A percentile compares a stretch with the other conserved stretches of the same genome.
Evolutionary conservation across 1,140 invertebrate species (phyloP).

Genomic region (Drosophila azteca): DNA sequence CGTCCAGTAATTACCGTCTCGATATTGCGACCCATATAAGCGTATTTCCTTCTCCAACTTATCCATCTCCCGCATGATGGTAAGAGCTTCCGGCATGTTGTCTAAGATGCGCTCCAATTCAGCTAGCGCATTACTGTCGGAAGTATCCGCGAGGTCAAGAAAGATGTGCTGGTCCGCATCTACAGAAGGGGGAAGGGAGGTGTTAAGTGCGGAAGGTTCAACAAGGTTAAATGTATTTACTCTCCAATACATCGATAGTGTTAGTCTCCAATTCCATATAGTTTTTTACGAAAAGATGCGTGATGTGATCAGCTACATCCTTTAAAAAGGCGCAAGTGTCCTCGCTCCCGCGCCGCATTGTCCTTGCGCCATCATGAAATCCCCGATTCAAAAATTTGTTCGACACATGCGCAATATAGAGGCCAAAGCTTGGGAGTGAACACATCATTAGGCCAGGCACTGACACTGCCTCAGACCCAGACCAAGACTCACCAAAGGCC

Average conservation of each 20-base stretch:
- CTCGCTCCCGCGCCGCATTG: constrained; percentile 85
- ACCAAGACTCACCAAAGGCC: constrained; percentile 89
- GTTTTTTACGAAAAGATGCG: constrained; percentile 88
- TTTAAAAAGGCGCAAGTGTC: constrained; percentile 89
- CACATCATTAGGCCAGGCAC: constrained; percentile 2
- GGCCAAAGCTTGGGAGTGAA: constrained; percentile 85
- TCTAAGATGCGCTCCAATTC: constrained; percentile 89
- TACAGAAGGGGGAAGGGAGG: constrained; percentile 5
- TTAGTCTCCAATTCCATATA: constrained; percentile 88
- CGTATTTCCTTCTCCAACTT: constrained; percentile 86
- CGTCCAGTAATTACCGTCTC: too few relatives aligned
- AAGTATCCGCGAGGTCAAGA: constrained; percentile 88
- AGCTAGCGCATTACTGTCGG: constrained; percentile 89
- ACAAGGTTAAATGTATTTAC: constrained; percentile 74
- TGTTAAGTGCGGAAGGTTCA: too few relatives aligned
- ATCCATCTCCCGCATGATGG: constrained; percentile 87
- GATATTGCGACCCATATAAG: constrained; percentile 71
- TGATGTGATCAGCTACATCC: constrained; percentile 87
- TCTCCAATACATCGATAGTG: constrained; percentile 86
- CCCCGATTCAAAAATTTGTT: constrained; percentile 92
- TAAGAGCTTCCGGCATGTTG: constrained; percentile 86
- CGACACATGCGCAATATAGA: constrained; percentile 94
- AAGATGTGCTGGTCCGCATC: constrained; percentile 83
- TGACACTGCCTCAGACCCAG: neutral
- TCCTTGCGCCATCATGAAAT: constrained; percentile 85